phyloP scores from a whole-genome alignment of 2,797 vertebrate genomes.

The Cheirogaleus major region DNA sequence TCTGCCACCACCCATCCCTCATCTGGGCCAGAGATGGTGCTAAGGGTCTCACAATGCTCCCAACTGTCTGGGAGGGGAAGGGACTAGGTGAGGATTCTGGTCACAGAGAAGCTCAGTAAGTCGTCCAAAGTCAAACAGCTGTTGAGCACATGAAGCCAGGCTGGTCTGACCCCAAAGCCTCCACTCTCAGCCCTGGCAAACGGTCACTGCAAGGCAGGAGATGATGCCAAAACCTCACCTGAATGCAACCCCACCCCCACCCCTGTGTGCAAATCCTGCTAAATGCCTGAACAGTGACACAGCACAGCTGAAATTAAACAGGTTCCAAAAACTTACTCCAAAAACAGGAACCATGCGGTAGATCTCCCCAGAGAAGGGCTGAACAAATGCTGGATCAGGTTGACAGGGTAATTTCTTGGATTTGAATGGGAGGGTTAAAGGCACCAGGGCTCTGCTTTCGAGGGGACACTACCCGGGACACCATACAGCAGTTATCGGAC shows the following conservation, averaged over 20 bases:
- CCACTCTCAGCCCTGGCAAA: background rate
- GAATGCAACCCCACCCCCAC: background rate
- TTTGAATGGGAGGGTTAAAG: background rate
- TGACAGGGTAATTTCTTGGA: background rate
- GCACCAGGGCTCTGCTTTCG: background rate
- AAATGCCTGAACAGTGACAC: constrained; percentile 7
- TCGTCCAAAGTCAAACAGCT: background rate
- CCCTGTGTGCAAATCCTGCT: background rate
- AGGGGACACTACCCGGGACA: background rate
- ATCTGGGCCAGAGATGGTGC: background rate
- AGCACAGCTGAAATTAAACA: background rate
- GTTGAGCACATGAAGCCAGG: background rate
- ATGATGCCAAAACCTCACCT: background rate
- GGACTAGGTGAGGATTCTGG: background rate
- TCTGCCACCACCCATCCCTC: background rate
- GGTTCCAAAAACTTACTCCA: background rate
- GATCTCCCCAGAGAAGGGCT: background rate
- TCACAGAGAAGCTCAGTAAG: background rate
- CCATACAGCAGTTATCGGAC: background rate
- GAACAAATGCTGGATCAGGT: background rate
- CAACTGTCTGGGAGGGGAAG: too few relatives aligned
- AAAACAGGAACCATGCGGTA: background rate
- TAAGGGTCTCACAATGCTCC: background rate
- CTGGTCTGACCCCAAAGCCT: background rate
- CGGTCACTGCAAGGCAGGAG: background rate